phyloP scores from a whole-genome alignment of 1,140 invertebrate species.

The Whitmania pigra region DNA sequence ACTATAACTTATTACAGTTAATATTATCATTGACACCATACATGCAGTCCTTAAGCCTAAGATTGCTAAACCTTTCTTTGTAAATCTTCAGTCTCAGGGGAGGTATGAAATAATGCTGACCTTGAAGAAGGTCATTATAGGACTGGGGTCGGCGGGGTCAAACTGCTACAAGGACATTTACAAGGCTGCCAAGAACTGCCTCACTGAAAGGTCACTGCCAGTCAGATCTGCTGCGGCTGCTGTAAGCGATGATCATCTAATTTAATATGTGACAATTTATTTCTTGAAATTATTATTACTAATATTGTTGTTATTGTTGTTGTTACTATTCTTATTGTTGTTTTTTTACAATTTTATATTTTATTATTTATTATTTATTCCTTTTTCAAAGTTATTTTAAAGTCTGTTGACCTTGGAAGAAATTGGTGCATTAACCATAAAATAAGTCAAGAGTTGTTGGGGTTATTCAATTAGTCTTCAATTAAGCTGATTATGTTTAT shows the following conservation, averaged over 20 bases:
- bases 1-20: too few relatives aligned
- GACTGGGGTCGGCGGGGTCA: constrained; percentile 72
- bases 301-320: background rate
- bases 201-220: constrained; percentile 77
- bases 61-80: too few relatives aligned
- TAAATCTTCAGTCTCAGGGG: constrained; percentile 59
- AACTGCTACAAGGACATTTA: constrained; percentile 84
- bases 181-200: constrained; percentile 67
- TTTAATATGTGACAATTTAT: background rate
- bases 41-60: too few relatives aligned
- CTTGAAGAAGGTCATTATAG: constrained; percentile 68
- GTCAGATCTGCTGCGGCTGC: constrained; percentile 72
- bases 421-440: background rate
- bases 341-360: background rate
- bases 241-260: background rate
- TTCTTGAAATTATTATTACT: background rate
- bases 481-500: too few relatives aligned
- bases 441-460: too few relatives aligned
- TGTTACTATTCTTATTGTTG: background rate
- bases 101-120: constrained; percentile 93
- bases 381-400: background rate
- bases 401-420: background rate
- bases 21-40: too few relatives aligned
- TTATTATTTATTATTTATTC: background rate
- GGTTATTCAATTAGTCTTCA: too few relatives aligned